Evolutionary conservation across 2,797 vertebrate species (phyloP).

Genomic region (Heterohyrax brucei): DNA sequence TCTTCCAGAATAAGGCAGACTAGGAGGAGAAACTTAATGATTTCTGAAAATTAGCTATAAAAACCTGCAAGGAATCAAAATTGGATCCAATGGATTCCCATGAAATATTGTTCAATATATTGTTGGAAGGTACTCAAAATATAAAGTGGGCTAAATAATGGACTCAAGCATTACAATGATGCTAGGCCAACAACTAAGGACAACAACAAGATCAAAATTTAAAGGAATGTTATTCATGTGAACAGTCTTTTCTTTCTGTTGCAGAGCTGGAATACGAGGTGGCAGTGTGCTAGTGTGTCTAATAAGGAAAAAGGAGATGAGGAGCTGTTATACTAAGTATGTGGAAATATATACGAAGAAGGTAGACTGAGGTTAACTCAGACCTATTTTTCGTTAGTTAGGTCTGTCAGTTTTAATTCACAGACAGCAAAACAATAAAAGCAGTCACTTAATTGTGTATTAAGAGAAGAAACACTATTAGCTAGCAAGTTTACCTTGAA

Average conservation of each 20-base stretch:
- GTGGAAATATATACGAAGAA: conserved; percentile 34
- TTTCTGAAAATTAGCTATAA: too few species aligned
- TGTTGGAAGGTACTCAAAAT: too few species aligned
- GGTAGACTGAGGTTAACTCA: conserved; percentile 14
- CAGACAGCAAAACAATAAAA: not conserved
- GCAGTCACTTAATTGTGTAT: not conserved
- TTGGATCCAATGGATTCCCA: too few species aligned
- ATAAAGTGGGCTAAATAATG: too few species aligned
- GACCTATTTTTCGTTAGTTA: not conserved
- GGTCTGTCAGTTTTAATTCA: conserved; percentile 43
- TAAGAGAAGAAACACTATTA: not conserved
- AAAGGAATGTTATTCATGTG: not conserved
- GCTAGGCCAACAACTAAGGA: too few species aligned
- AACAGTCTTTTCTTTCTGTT: not conserved
- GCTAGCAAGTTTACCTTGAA: not conserved
- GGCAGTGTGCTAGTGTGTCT: not conserved
- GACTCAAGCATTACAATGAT: too few species aligned
- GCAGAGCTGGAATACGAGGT: not conserved
- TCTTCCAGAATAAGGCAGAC: too few species aligned
- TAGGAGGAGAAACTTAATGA: too few species aligned
- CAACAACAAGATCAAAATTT: not conserved
- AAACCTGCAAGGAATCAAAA: too few species aligned
- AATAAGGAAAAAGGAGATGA: not conserved
- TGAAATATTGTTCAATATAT: too few species aligned
- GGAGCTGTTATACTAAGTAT: not conserved